Evolutionary conservation across 2,888 invertebrate genomes (phyloP), one percentile per base, ranked within the genome.

Genomic region (Linnaemya vulpina): DNA sequence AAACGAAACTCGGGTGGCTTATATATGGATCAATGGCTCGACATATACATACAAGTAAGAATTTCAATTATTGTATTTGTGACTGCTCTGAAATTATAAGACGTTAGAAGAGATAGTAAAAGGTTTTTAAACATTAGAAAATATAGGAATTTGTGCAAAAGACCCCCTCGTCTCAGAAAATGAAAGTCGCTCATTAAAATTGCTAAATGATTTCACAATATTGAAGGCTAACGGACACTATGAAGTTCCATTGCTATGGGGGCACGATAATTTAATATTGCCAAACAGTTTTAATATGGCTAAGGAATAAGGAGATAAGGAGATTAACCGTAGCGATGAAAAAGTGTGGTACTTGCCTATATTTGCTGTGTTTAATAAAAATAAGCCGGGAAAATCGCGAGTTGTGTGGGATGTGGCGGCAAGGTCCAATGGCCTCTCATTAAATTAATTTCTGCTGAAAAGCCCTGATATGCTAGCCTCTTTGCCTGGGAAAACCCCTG

Each of bases 391-490:
- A 15, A 80, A 84, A 73, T 67, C 62, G 1, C 75, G 73, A 13
- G 35, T 84, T 1, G 84, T 80, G 17, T 84, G 81, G 81, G 77
- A 85, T 43, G 82, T 78, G n/a, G 85, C 85, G 3, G 75, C 76
- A 13, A 80, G 71, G 65, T 30, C 76, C 7, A 22, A 76, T 17
- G 80, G 67, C 0, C 30, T 76, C 8, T 80, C 67, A 3, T 49
- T 80, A 4, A 84, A 84, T 67, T 68, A 71, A 49, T 73, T 76
- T 25, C 58, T 84, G 25, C 43, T 77, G 8, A 84, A 80, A 46
- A 73, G 84, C 2, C 80, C 80, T 4, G 80, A 84, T 55, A 3
- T 80, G 13, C 62, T 84, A 4, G 51, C 51, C 49, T 74, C 71
- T n/a, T 58, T 83, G 17, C 49, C 80, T 9, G 9, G 46, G 11